These are phyloP conservation scores for Crypturellus tataupa DNA, from an alignment of 2,797 vertebrate species.

Conservation along the genomic window DNA sequence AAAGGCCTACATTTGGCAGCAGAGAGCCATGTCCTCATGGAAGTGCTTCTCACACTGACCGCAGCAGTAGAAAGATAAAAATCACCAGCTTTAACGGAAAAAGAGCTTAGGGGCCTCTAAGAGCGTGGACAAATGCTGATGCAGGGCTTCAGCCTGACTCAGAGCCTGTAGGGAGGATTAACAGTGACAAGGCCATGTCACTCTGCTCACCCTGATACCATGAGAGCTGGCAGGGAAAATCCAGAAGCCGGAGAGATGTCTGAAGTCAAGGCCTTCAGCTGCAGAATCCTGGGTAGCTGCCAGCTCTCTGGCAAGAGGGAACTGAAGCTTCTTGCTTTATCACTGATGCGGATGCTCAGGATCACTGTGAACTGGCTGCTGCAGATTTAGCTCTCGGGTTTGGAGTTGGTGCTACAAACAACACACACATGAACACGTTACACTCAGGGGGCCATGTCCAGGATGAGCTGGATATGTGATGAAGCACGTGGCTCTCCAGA, in stretches of 20 bases:
- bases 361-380: background rate
- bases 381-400: background rate
- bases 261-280: background rate
- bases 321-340: background rate
- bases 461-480: background rate
- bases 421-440: background rate
- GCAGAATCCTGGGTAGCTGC: background rate
- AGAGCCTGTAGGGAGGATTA: accelerated
- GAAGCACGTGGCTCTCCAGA: background rate
- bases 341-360: background rate
- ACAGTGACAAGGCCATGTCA: background rate
- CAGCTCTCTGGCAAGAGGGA: background rate
- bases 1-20: background rate
- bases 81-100: background rate
- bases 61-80: accelerated
- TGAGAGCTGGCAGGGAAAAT: background rate
- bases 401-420: background rate
- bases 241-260: no score
- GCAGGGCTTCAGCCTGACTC: background rate
- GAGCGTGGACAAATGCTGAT: background rate
- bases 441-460: background rate
- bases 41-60: background rate
- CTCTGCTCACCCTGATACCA: background rate
- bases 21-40: accelerated
- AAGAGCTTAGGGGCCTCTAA: background rate